phyloP scores from a whole-genome alignment of 2,113 vertebrate genomes.

The Phylloscopus trochilus region DNA sequence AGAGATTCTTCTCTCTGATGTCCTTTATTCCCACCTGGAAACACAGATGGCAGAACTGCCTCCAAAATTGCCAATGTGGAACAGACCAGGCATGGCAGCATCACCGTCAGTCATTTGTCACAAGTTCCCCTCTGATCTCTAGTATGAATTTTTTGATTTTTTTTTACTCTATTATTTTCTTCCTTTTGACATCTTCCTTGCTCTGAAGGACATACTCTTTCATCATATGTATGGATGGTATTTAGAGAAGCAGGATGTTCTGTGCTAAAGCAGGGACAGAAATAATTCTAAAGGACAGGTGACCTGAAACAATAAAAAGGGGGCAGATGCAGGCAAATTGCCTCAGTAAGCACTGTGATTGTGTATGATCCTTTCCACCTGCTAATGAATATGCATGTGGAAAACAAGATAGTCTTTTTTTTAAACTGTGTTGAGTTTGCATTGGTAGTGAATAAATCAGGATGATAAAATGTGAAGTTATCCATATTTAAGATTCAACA shows the following conservation, averaged over 20 bases:
- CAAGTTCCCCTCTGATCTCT: background rate
- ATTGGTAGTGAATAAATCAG: slow-evolving; percentile 37
- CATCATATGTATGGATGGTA: background rate
- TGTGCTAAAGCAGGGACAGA: background rate
- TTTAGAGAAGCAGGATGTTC: background rate
- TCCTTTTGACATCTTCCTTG: background rate
- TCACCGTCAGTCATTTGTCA: background rate
- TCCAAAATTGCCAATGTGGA: background rate
- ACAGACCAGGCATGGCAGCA: background rate
- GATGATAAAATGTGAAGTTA: slow-evolving; percentile 48
- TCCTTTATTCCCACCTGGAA: background rate
- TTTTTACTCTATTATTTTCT: background rate
- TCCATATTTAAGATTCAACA: slow-evolving; percentile 40
- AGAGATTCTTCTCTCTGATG: background rate
- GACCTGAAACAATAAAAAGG: slow-evolving; percentile 37
- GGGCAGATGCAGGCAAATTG: slow-evolving; percentile 44
- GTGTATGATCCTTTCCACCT: slow-evolving; percentile 32
- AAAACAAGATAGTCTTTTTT: slow-evolving; percentile 32
- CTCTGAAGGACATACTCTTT: background rate
- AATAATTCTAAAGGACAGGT: slow-evolving; percentile 45
- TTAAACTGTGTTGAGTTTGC: slow-evolving; percentile 16
- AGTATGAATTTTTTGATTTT: background rate
- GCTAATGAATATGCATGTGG: slow-evolving; percentile 53
- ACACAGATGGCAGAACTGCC: background rate
- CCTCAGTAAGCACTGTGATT: slow-evolving; percentile 44